Percentiles rank a stretch among this genome's conserved stretches.
Conservation (phyloP, 2,797 vertebrate genomes). For the Clarias laeviceps region DNA sequence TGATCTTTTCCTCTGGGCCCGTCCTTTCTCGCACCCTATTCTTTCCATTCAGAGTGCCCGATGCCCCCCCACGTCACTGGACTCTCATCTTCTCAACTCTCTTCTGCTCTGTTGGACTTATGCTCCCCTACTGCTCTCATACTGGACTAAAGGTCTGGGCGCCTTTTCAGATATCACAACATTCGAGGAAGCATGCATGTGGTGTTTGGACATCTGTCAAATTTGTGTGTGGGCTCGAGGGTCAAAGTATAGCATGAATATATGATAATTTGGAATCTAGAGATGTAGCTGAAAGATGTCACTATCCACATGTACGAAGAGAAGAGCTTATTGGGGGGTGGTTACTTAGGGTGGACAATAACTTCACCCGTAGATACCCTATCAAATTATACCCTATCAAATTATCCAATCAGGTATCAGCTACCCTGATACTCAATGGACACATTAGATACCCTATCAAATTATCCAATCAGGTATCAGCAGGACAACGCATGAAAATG, state of each 20-base stretch:
- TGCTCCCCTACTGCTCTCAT: constrained; percentile 11
- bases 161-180: constrained; percentile 31
- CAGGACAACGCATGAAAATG: not conserved
- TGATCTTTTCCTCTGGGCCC: constrained; percentile 36
- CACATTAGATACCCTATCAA: too few relatives aligned
- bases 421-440: too few relatives aligned
- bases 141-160: constrained; percentile 37
- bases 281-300: not conserved
- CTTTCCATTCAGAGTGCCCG: constrained; percentile 12
- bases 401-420: too few relatives aligned
- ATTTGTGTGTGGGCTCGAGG: constrained; percentile 42
- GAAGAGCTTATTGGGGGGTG: not conserved
- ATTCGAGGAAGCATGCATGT: constrained; percentile 14
- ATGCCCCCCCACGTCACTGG: constrained; percentile 16
- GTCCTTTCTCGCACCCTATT: constrained; percentile 28
- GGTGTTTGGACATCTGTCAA: constrained; percentile 27
- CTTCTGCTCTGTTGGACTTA: constrained; percentile 22
- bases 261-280: not conserved
- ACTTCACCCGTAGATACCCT: not conserved
- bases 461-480: not conserved
- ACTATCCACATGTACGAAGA: too few relatives aligned
- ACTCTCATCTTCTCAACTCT: not conserved
- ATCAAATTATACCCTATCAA: not conserved
- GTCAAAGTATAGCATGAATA: constrained; percentile 47
- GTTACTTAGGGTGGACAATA: not conserved